Conservation (phyloP, 2,888 invertebrate species). For the Taphrorychus bicolor region DNA sequence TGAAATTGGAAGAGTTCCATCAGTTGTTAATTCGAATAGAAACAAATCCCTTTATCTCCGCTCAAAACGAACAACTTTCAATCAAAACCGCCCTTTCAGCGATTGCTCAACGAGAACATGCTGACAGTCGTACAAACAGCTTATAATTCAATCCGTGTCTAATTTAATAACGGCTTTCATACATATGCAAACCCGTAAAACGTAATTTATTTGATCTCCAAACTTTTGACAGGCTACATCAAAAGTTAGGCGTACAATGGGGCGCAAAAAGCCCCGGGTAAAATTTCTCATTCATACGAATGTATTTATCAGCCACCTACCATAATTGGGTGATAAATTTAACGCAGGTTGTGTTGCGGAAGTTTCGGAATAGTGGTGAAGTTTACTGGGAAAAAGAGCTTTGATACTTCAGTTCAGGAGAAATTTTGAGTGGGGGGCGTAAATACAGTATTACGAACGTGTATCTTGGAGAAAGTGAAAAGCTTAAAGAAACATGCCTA, state of each 20-base stretch:
- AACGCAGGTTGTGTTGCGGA: constrained; percentile 17
- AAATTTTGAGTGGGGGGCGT: too few species aligned
- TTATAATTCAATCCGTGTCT: constrained; percentile 8
- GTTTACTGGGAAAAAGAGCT: neutral
- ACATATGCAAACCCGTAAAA: constrained; percentile 6
- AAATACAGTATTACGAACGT: too few species aligned
- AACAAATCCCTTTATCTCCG: neutral
- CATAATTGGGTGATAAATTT: constrained; percentile 23
- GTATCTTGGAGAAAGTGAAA: too few species aligned
- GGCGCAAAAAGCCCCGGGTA: constrained; percentile 17
- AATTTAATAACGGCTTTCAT: constrained; percentile 6
- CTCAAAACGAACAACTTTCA: neutral
- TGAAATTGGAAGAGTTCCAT: neutral
- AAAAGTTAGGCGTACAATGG: constrained; percentile 15
- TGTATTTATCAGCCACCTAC: constrained; percentile 16
- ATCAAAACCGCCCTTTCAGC: neutral
- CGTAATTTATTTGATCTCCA: constrained; percentile 9
- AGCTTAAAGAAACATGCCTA: too few species aligned
- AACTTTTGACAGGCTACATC: constrained; percentile 20
- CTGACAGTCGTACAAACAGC: constrained; percentile 2
- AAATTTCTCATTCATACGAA: constrained; percentile 20
- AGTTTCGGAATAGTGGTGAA: constrained; percentile 1
- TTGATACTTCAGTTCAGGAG: neutral
- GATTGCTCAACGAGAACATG: neutral
- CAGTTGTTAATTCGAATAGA: neutral